Base-by-base conservation (phyloP, 2,888 invertebrate species). In the Mythimna albipuncta region DNA sequence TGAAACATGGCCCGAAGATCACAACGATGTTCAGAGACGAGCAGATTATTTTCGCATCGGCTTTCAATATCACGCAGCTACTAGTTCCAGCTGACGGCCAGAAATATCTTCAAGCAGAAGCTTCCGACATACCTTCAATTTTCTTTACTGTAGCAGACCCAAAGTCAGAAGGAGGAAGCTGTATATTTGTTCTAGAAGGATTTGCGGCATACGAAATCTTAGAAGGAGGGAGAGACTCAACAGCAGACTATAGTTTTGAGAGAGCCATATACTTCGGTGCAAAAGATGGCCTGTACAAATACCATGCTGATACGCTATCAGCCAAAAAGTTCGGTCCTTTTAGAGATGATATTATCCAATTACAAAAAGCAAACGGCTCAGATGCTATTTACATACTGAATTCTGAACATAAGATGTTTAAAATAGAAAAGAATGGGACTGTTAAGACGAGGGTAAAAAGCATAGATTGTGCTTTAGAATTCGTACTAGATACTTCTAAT, bases 161-260 rank as follows among this genome's bases (percentile, higher is more conserved):
- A 0, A 91, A 88, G 55, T 70, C 91, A 9, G 91, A 93, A 65
- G 93, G 93, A 3, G 94, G 93, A 0, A 89, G 90, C 38, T 94
- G 94, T 77, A 92, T 95, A 2, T 94, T 93, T n/a, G 93, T 94
- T 0, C 71, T 95, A 16, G 93, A 94, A 90, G 94, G 91, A 2
- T 87, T 93, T 13, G 92, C 92, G n/a, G 93, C 94, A 0, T 94
- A 91, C 47, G 94, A 94, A 87, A 69, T 94, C 0, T 78, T 94
- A 2, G 94, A 94, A 89, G 94, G 94, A 0, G 94, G 94, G 0
- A 86, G 93, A 69, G 94, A 94, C 58, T 85, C 92, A 0, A 94
- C 94, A 4, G 89, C 93, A 3, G 94, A 93, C 61, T 94, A 93
- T 16, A 88, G 91, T 9, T 77, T 77, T 0, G 92, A 92, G 0